Base-by-base conservation (phyloP, 2,797 vertebrate species). In the Hirundo rustica region DNA sequence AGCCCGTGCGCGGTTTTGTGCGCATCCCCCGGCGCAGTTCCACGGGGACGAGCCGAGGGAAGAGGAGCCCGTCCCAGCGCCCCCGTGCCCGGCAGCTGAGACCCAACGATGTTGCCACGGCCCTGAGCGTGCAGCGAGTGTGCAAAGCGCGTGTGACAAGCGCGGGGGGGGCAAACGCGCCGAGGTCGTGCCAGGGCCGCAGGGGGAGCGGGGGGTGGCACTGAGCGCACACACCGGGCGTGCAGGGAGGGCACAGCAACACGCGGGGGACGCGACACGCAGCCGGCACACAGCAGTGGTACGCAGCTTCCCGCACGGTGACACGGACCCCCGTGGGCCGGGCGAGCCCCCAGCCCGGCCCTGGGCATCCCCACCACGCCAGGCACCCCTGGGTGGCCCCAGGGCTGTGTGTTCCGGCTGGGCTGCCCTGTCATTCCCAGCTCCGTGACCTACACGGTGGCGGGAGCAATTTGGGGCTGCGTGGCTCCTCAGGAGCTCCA, bases 231-330 rank as follows among this genome's bases (percentile, higher is more conserved):
- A 4, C 30, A 1, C 7, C 0, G 26, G 5, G 16, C 3, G 0
- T 1, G 20, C 68, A 77, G 65, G 2, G 44, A 17, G 79, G 32
- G 10, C 6, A 29, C 50, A 1, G 61, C 1, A 60, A 25, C 65
- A 2, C 0, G 15, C 1, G 38, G 11, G 18, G 55, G 13, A 7
- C 71, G 19, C 0, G 2, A 53, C 68, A 68, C 13, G 0, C 48
- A 36, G 27, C 16, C 29, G 5, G 15, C 45, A 17, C 50, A 4
- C 2, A 9, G 8, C 26, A 17, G 7, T 10, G 10, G 36, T 38
- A 38, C 36, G 10, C 36, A 38, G 36, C 36, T 38, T 38, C 27
- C 10, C 23, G 10, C 26, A 17, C 0, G 9, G 18, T 26, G 53
- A 75, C 50, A 4, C 30, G 57, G 36, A 47, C 23, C 34, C 57